Evolutionary conservation across 2,888 invertebrate species (phyloP).

Genomic region (Lepidocyrtoides sp.): DNA sequence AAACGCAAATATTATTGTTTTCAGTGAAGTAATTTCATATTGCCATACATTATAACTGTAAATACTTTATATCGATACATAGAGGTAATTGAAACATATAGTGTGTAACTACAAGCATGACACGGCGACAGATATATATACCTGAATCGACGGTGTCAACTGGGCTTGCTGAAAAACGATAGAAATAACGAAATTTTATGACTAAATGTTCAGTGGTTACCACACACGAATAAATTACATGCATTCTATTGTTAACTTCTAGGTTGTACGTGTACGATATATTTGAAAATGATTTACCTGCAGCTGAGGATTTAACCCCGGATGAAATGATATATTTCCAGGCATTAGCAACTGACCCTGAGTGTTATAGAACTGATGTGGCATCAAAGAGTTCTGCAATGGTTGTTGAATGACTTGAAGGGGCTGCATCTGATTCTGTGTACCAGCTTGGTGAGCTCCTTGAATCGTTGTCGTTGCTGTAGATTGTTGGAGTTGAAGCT

Average conservation of each 20-base stretch:
- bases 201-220: too few relatives aligned
- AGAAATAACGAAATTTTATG: not conserved
- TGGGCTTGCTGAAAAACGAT: slow-evolving; percentile 82
- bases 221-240: too few relatives aligned
- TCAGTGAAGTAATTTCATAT: too few relatives aligned
- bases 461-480: slow-evolving; percentile 81
- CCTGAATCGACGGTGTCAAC: slow-evolving; percentile 83
- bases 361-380: slow-evolving; percentile 93
- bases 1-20: not conserved
- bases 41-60: too few relatives aligned
- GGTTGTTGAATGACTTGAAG: slow-evolving; percentile 96
- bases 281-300: slow-evolving; percentile 89
- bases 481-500: slow-evolving; percentile 82
- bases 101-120: not conserved
- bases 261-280: too few relatives aligned
- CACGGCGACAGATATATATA: slow-evolving; percentile 38
- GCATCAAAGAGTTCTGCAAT: slow-evolving; percentile 90
- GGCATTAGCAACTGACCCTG: slow-evolving; percentile 93
- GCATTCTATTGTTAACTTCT: too few relatives aligned
- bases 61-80: too few relatives aligned
- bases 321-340: slow-evolving; percentile 92
- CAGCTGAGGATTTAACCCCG: slow-evolving; percentile 91
- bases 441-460: slow-evolving; percentile 76
- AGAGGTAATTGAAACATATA: too few relatives aligned
- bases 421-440: slow-evolving; percentile 85